Percentiles rank a stretch among this genome's conserved stretches.
Conservation (phyloP, 2,113 vertebrate genomes). For the Rhynchomys soricoides region DNA sequence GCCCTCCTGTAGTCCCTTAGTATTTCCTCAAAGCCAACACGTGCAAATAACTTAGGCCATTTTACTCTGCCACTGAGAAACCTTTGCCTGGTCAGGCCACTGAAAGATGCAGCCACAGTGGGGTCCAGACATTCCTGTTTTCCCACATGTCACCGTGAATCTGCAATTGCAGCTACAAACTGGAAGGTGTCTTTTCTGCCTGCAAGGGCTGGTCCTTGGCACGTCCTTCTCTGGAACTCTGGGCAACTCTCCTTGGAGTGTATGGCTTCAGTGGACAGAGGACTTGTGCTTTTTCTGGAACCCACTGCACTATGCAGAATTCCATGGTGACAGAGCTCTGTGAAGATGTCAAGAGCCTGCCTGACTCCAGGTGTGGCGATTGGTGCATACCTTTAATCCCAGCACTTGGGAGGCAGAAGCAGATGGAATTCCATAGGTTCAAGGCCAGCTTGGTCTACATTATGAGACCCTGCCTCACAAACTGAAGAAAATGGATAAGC, state of each 20-base stretch:
- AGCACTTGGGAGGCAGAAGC: background rate
- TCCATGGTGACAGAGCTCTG: background rate
- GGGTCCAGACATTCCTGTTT: accelerated
- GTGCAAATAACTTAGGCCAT: background rate
- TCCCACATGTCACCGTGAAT: accelerated
- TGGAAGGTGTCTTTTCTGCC: background rate
- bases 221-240: background rate
- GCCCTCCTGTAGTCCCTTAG: accelerated
- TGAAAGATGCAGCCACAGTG: accelerated
- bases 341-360: background rate
- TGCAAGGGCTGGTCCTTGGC: background rate
- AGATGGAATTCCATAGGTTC: background rate
- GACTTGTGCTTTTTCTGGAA: background rate
- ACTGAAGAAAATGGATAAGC: background rate
- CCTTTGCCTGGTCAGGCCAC: too few relatives aligned
- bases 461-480: background rate
- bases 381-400: background rate
- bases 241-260: background rate
- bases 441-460: background rate
- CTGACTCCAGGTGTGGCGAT: background rate
- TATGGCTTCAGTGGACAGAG: background rate
- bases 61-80: accelerated
- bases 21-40: background rate
- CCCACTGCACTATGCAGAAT: background rate
- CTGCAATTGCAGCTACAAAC: accelerated